Conservation (phyloP, 2,888 invertebrate species). For the Drosophila antonietae region DNA sequence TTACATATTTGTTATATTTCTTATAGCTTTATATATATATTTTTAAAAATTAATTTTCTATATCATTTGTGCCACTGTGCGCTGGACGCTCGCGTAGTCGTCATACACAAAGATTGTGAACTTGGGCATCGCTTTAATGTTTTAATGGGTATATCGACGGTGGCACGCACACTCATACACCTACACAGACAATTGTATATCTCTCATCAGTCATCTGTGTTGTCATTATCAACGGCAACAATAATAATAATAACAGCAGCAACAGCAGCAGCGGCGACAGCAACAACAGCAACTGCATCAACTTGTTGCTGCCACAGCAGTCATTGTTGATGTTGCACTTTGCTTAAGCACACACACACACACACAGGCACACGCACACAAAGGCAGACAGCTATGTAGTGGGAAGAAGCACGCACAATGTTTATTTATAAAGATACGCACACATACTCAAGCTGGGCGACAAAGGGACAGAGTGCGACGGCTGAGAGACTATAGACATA, state of each 20-base stretch:
- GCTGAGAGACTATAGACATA: conserved; percentile 9
- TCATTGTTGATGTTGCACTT: conserved; percentile 65
- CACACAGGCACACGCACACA: conserved; percentile 33
- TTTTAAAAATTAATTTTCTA: background rate
- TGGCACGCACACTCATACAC: conserved; percentile 21
- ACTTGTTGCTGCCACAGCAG: conserved; percentile 60
- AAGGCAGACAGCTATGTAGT: conserved; percentile 12
- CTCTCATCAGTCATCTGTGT: conserved; percentile 67
- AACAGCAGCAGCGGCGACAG: conserved; percentile 9
- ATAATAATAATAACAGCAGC: conserved; percentile 34
- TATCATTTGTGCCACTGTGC: conserved; percentile 39
- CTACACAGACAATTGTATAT: conserved; percentile 6
- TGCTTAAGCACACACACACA: conserved; percentile 50
- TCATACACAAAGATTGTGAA: conserved; percentile 53
- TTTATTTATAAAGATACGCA: conserved; percentile 54
- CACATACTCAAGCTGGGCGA: conserved; percentile 1
- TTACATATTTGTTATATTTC: background rate
- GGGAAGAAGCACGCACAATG: conserved; percentile 47
- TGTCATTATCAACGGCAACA: conserved; percentile 74
- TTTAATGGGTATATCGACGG: conserved; percentile 54
- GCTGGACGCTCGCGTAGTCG: conserved; percentile 16
- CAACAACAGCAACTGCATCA: conserved; percentile 47
- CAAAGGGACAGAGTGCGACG: background rate
- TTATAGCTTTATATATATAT: background rate
- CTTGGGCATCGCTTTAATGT: conserved; percentile 58